phyloP scores from a whole-genome alignment of 2,113 vertebrate species.

The Cacatua alba region DNA sequence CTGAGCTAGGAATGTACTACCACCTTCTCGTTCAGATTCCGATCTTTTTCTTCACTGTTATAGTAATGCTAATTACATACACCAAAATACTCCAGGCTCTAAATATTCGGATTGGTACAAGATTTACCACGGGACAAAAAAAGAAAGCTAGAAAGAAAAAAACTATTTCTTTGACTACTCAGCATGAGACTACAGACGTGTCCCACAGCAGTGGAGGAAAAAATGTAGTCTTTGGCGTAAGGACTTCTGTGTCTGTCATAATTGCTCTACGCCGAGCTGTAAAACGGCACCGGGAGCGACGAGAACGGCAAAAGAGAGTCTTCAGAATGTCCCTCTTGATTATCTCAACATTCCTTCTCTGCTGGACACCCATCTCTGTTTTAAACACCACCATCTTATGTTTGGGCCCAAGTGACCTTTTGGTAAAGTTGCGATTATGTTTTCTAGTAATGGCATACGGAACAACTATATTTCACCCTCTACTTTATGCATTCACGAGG shows the following conservation, averaged over 20 bases:
- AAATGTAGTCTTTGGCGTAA: constrained; percentile 90
- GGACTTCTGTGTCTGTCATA: constrained; percentile 96
- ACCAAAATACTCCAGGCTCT: constrained; percentile 97
- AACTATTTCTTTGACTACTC: constrained; percentile 89
- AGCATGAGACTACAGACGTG: constrained; percentile 85
- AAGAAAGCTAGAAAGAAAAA: constrained; percentile 96
- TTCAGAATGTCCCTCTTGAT: constrained; percentile 97
- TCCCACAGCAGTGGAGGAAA: constrained; percentile 86
- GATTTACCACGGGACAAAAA: constrained; percentile 90
- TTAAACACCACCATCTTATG: constrained; percentile 96
- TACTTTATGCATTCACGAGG: constrained; percentile 96
- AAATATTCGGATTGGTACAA: constrained; percentile 96
- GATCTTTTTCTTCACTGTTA: constrained; percentile 94
- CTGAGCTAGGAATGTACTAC: constrained; percentile 94
- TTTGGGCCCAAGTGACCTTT: constrained; percentile 90
- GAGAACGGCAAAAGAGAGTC: constrained; percentile 95
- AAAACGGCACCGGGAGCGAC: constrained; percentile 92
- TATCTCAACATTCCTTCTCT: constrained; percentile 97
- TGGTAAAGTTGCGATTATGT: constrained; percentile 92
- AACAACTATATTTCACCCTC: constrained; percentile 96
- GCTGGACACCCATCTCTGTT: constrained; percentile 97
- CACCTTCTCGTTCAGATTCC: constrained; percentile 97
- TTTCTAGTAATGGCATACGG: constrained; percentile 99
- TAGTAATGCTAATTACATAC: constrained; percentile 97
- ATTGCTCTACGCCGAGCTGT: constrained; percentile 94